These are phyloP conservation scores for Mesodorylaimus sp. DNA, from an alignment of 2,888 invertebrate species.

Conservation along the genomic window DNA sequence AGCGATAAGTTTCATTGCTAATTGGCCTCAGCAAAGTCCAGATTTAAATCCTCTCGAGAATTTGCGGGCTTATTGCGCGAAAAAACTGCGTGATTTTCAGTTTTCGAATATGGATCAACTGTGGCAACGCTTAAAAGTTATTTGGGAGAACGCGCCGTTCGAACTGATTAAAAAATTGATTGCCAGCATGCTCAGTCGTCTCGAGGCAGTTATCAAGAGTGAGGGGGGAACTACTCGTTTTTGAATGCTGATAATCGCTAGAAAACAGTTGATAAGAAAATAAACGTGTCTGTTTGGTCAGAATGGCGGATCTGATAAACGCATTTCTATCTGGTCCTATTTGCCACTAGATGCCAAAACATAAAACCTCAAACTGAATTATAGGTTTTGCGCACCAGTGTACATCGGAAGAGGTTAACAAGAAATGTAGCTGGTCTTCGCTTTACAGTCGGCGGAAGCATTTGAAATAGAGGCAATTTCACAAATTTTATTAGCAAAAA, in stretches of 20 bases:
- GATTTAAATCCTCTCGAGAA: background rate
- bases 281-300: background rate
- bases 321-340: no score
- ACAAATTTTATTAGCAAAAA: no score
- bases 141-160: background rate
- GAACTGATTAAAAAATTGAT: background rate
- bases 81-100: background rate
- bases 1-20: background rate
- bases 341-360: no score
- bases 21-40: background rate
- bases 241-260: background rate
- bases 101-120: background rate
- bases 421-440: no score
- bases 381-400: no score
- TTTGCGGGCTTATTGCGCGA: background rate
- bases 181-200: background rate
- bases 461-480: no score
- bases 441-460: no score
- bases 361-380: no score
- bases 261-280: background rate
- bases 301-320: no score
- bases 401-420: no score
- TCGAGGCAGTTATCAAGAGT: background rate
- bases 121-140: background rate
- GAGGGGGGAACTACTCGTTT: background rate